Evolutionary conservation across 2,113 vertebrate genomes (phyloP).

Genomic region (Lichenostomus cassidix): DNA sequence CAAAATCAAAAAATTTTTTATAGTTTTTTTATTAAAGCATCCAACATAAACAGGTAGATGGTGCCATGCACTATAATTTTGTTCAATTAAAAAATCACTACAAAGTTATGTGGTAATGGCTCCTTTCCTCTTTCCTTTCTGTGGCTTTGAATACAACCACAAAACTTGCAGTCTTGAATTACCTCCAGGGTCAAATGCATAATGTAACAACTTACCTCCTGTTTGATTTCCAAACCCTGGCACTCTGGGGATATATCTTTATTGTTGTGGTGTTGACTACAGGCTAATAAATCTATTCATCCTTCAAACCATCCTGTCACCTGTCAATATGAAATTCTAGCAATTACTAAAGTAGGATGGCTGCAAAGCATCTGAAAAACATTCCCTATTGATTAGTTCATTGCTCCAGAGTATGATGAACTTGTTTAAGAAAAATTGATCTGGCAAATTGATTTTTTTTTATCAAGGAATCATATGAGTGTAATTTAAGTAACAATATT

Average conservation of each 20-base stretch:
- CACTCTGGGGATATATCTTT: conserved; percentile 63
- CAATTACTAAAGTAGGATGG: conserved; percentile 71
- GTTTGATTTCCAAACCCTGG: conserved; percentile 69
- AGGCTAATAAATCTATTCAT: conserved; percentile 80
- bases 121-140: background rate
- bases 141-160: conserved; percentile 23
- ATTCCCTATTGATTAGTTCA: conserved; percentile 75
- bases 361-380: conserved; percentile 74
- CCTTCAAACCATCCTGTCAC: conserved; percentile 76
- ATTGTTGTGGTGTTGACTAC: conserved; percentile 71
- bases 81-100: background rate
- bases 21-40: background rate
- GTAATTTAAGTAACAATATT: conserved; percentile 68
- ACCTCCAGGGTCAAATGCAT: conserved; percentile 68
- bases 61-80: background rate
- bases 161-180: conserved; percentile 42
- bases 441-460: conserved; percentile 74
- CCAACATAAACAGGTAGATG: background rate
- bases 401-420: conserved; percentile 75
- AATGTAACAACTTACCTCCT: conserved; percentile 70
- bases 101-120: background rate
- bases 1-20: background rate
- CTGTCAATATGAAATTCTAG: conserved; percentile 76
- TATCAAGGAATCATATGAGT: conserved; percentile 68
- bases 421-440: conserved; percentile 82